Percentiles rank a stretch among this genome's conserved stretches.
Conservation (phyloP, 2,113 vertebrate species). For the Felis catus region DNA sequence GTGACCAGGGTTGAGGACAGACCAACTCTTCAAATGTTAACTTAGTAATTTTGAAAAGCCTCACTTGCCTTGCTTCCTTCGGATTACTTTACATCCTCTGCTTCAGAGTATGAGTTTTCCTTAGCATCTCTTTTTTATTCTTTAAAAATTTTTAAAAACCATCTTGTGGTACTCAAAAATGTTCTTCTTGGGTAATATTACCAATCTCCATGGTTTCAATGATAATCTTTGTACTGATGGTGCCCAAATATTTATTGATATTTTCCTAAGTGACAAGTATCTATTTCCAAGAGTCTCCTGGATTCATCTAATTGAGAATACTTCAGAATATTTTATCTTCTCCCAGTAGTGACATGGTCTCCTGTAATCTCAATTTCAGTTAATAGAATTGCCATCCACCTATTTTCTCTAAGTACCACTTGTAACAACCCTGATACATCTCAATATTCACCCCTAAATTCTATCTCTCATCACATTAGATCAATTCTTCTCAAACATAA, state of each 20-base stretch:
- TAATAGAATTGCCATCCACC: neutral
- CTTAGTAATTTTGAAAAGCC: neutral
- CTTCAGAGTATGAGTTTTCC: neutral
- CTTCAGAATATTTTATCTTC: neutral
- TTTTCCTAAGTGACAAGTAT: neutral
- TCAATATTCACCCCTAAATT: neutral
- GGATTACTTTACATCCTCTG: neutral
- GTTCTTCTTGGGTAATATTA: neutral
- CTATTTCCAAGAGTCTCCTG: neutral
- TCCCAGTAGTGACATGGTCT: neutral
- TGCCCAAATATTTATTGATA: neutral
- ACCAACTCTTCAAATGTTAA: neutral
- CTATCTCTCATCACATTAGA: neutral
- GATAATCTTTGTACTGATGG: neutral
- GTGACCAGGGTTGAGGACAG: neutral
- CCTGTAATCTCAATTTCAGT: neutral
- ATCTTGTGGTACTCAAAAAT: neutral
- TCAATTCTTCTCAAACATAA: neutral
- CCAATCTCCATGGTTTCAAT: neutral
- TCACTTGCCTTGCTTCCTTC: neutral
- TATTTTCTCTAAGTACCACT: slow-evolving; percentile 3
- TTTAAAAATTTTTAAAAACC: neutral
- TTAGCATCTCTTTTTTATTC: neutral
- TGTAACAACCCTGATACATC: neutral
- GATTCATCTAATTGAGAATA: neutral